Evolutionary conservation across 2,888 invertebrate genomes (phyloP).

Genomic region (Halictus quadricinctus): DNA sequence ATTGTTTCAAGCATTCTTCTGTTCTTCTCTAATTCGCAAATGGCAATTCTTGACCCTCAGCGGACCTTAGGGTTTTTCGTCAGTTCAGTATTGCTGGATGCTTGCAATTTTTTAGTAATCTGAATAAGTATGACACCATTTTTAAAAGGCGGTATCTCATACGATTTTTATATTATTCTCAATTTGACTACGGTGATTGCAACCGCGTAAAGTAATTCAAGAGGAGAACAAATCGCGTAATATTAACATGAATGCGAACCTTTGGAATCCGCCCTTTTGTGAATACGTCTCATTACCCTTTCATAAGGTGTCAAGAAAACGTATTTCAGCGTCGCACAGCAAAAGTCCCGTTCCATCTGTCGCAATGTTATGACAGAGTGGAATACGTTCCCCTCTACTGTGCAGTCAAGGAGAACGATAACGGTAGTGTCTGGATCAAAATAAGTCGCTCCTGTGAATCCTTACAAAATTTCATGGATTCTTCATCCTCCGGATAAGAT

Average conservation of each 20-base stretch:
- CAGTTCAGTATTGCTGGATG: not conserved
- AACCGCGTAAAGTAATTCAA: constrained; percentile 5
- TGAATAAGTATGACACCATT: not conserved
- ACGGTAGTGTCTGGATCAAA: not conserved
- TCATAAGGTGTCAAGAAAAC: constrained; percentile 50
- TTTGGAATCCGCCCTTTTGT: constrained; percentile 34
- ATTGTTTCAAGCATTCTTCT: not conserved
- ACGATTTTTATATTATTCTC: not conserved
- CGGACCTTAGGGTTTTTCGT: not conserved
- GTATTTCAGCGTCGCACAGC: constrained; percentile 25
- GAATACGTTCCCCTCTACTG: constrained; percentile 13
- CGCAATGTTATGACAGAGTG: constrained; percentile 40
- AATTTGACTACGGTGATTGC: not conserved
- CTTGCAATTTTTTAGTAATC: too few species aligned
- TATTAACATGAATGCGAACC: constrained; percentile 7
- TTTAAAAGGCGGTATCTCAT: not conserved
- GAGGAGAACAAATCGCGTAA: constrained; percentile 4
- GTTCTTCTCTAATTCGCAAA: not conserved
- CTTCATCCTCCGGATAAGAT: not conserved
- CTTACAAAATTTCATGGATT: not conserved
- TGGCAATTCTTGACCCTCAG: not conserved
- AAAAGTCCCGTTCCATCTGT: constrained; percentile 50
- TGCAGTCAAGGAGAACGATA: not conserved
- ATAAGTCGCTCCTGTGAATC: not conserved
- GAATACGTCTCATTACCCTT: constrained; percentile 60